Percentiles rank a stretch among this genome's conserved stretches.
These are phyloP conservation scores for Oreonectes daqikongensis DNA, from an alignment of 2,797 vertebrate species.

Conservation along the genomic window DNA sequence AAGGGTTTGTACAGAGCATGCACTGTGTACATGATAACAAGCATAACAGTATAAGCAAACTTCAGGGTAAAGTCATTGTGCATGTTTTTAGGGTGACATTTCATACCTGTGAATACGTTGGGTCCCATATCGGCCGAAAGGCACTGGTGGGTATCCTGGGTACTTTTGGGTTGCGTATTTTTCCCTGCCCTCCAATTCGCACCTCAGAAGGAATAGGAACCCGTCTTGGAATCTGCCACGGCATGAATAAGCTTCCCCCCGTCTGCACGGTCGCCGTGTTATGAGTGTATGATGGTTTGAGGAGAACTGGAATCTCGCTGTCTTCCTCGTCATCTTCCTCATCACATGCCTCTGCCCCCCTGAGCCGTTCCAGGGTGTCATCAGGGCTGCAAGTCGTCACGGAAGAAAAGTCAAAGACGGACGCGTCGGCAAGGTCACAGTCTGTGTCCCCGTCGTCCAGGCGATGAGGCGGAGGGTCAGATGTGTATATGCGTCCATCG, in stretches of 20 bases:
- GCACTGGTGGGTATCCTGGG: conserved; percentile 69
- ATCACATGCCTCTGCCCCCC: conserved; percentile 58
- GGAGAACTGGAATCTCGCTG: conserved; percentile 77
- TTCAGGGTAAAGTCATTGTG: too few relatives aligned
- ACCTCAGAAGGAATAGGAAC: conserved; percentile 64
- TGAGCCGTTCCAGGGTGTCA: conserved; percentile 64
- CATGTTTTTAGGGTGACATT: not conserved
- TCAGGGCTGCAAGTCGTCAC: conserved; percentile 79
- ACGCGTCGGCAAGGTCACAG: conserved; percentile 72
- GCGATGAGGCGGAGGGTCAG: conserved; percentile 43
- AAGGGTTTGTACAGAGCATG: too few relatives aligned
- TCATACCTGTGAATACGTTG: conserved; percentile 72
- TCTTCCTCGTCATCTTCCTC: conserved; percentile 60
- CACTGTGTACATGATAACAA: too few relatives aligned
- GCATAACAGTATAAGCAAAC: too few relatives aligned
- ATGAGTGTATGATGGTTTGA: conserved; percentile 72
- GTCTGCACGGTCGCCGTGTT: conserved; percentile 43
- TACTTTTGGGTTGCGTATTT: conserved; percentile 50
- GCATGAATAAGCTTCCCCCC: conserved; percentile 73
- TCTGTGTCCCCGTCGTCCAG: conserved; percentile 64
- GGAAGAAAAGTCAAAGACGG: conserved; percentile 79
- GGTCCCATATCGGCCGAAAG: conserved; percentile 78
- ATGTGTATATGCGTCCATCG: conserved; percentile 39
- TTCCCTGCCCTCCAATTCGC: conserved; percentile 43
- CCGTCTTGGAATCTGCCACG: conserved; percentile 77